Evolutionary conservation across 2,888 invertebrate genomes (phyloP), one percentile per base, ranked within the genome.

Genomic region (Diarsia brunnea): DNA sequence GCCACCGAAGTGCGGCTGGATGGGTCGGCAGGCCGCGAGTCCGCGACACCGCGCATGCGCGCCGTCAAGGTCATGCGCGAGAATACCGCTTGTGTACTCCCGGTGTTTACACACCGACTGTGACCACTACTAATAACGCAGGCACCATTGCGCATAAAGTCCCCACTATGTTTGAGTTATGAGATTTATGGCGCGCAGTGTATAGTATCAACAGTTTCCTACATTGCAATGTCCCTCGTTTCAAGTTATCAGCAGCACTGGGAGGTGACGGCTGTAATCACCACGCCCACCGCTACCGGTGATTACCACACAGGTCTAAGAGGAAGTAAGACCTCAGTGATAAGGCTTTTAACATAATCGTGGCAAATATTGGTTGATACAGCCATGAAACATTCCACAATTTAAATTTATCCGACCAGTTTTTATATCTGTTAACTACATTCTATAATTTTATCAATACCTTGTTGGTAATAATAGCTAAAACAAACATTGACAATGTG

Each of bases 21-120:
- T 81, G 87, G 87, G 86, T 83, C 78, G 81, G 84, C 79, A 86
- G 87, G 90, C 91, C 89, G 90, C 90, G 91, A 86, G 87, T 90
- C 91, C 89, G 90, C 90, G 91, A 87, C 87, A 79, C 84, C 84
- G 91, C 95, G 93, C 94, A 92, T 93, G 94, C 94, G 93, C 91
- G 87, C 84, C 83, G 67, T 89, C 95, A 95, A 95, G 95, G 95
- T 95, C 95, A 93, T 91, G 91, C 92, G 92, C 92, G 92, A 89
- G 89, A 90, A 88, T 85, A 88, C 90, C 86, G 88, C 89, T 87
- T 88, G 87, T 87, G 85, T 84, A 88, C 79, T 73, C 84, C 78
- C 87, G 81, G 86, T 90, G 88, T 89, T 87, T 88, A 90, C 90
- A 87, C 84, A 82, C 68, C 65, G 75, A 74, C 79, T 78, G 71